Evolutionary conservation across 2,888 invertebrate genomes (phyloP), one percentile per base, ranked within the genome.

Genomic region (Temnothorax ravouxi): DNA sequence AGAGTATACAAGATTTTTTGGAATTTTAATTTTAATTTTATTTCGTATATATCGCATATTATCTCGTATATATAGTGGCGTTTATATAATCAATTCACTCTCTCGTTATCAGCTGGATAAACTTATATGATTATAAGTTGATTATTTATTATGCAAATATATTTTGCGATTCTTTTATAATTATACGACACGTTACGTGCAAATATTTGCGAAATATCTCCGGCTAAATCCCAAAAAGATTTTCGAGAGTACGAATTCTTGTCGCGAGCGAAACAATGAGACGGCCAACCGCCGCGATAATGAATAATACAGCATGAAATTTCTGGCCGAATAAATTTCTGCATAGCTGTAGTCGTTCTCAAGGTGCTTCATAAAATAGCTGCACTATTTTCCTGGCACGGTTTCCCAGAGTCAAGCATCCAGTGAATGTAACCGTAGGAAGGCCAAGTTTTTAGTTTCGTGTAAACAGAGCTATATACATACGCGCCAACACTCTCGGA

Each of bases 331-430:
- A 91, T 87, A 85, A 88, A 92, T 90, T 91, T 89, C 87, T 71
- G 84, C 84, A 87, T 80, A 85, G 71, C 34, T 61, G 47, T 71
- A 44, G 72, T 25, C 83, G 75, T 86, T 90, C 89, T 91, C 93
- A 92, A 92, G 93, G 93, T 86, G 88, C 86, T 89, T 91, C 93
- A 91, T 93, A 89, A 93, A 93, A 93, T 92, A 92, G 91, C 91
- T 86, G 92, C 86, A 90, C 91, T 89, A 91, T 92, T 93, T 92
- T 89, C 85, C 91, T 93, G 93, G 92, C 94, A 94, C 93, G 90
- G 89, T 92, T 94, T 88, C 86, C 87, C 85, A 81, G 88, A 88
- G 88, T 83, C 87, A 81, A 87, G 72, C 83, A 76, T 92, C 91
- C 88, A 88, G 88, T 92, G 91, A 92, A 92, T 92, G 91, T 90